Conservation (phyloP, 1,140 invertebrate species). For the Oryctes rhinoceros region DNA sequence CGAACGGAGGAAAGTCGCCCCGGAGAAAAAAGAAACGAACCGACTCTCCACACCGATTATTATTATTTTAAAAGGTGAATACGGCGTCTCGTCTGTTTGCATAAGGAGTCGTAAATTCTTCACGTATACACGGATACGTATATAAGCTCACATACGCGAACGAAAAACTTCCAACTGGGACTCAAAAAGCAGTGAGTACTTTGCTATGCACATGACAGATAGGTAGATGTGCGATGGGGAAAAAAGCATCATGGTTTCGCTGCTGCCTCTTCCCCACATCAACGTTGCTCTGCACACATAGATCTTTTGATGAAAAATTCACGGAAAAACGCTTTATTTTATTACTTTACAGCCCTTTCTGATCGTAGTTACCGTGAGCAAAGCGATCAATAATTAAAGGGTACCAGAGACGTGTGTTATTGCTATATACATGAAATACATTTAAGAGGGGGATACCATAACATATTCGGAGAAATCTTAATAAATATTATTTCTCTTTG, state of each 20-base stretch:
- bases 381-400: slow-evolving; percentile 11
- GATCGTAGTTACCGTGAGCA: neutral
- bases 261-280: neutral
- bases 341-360: slow-evolving; percentile 32
- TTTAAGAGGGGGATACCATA: no score
- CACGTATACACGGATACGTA: neutral
- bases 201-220: slow-evolving; percentile 36
- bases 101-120: slow-evolving; percentile 25
- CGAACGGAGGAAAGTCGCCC: neutral
- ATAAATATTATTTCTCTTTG: no score
- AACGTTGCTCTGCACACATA: neutral
- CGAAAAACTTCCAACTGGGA: slow-evolving; percentile 4
- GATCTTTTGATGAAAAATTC: slow-evolving; percentile 32
- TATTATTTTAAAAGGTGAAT: slow-evolving; percentile 33
- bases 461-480: no score
- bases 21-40: neutral
- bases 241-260: slow-evolving; percentile 7
- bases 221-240: slow-evolving; percentile 10
- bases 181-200: slow-evolving; percentile 3
- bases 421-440: neutral
- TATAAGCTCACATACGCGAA: neutral
- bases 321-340: slow-evolving; percentile 21
- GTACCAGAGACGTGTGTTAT: slow-evolving; percentile 15
- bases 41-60: neutral
- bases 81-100: slow-evolving; percentile 28